phyloP scores from a whole-genome alignment of 2,113 vertebrate genomes.

The Leucosticte australis region DNA sequence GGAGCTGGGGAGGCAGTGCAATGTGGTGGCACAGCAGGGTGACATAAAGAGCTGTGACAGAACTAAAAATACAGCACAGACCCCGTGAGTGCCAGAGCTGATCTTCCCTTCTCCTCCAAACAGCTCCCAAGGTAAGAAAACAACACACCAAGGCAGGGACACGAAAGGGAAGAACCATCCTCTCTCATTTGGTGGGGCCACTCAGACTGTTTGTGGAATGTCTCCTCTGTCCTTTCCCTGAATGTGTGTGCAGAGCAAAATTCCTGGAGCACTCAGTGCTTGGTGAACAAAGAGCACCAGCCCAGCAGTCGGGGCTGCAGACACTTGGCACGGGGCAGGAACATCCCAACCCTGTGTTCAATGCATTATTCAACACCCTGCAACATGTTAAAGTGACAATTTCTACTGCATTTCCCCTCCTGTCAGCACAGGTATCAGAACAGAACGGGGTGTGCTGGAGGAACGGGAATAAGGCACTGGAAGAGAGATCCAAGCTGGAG shows the following conservation, averaged over 20 bases:
- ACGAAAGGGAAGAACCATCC: neutral
- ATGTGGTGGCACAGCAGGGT: neutral
- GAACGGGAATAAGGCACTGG: neutral
- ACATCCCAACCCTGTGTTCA: neutral
- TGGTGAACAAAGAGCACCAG: neutral
- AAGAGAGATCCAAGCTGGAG: neutral
- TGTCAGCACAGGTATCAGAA: neutral
- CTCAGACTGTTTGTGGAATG: fast-evolving
- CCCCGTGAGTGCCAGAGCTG: neutral
- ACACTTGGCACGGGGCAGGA: neutral
- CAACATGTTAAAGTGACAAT: neutral
- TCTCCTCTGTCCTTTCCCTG: neutral
- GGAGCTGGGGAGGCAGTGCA: neutral
- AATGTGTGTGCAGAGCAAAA: neutral
- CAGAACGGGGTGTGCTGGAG: neutral
- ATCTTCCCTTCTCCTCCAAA: neutral
- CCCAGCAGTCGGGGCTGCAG: neutral
- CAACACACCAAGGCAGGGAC: neutral
- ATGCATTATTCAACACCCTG: conserved; percentile 44
- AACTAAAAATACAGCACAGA: neutral
- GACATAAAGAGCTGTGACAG: neutral
- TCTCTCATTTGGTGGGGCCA: neutral
- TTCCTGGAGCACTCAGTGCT: neutral
- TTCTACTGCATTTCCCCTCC: neutral
- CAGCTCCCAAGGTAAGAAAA: neutral